Base-by-base conservation (phyloP, 2,888 invertebrate species). In the Scelioninae gen. 1 region DNA sequence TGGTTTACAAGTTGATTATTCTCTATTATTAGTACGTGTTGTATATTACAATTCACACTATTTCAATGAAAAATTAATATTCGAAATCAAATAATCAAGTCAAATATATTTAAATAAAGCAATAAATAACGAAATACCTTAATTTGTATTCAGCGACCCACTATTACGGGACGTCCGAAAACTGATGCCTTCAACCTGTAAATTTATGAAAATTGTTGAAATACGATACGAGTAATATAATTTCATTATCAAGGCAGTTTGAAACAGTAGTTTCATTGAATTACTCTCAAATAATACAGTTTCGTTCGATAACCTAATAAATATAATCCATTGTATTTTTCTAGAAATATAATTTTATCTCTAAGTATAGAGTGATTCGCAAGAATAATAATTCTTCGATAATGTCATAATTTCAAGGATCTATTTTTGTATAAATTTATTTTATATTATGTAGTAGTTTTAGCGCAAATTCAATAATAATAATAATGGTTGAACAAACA, bases 131-230 rank as follows among this genome's bases (percentile, higher is more conserved):
- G 38, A 58, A 60, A 58, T 49, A 47, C 49, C 13, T 47, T 49
- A 38, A 71, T 71, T 71, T 58, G 60, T 60, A 71, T 71, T 47
- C 71, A 71, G 10, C 60, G 38, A 49, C 13, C 56, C 49, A 60
- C 58, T 51, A 56, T 58, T 29, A 34, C 51, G 29, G 60, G 60
- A 71, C 38, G 15, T 71, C 53, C 71, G 49, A 60, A 72, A 72
- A 72, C 45, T 62, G 60, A 38, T 51, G 51, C 34, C 49, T 49
- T 38, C 56, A 7, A 43, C 58, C 71, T 38, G 71, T n/a, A 10
- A 72, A 72, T 72, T 47, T 72, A 72, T 72, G 51, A 72, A 51
- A 60, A 62, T 72, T 53, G 43, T 62, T 62, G 60, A 60, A 62
- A 72, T 72, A 62, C 62, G 58, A 58, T 58, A 40, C 31, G 71